A percentile compares a stretch with the other conserved stretches of the same genome.
phyloP scores from a whole-genome alignment of 1,140 invertebrate species.

The Musca vetustissima region DNA sequence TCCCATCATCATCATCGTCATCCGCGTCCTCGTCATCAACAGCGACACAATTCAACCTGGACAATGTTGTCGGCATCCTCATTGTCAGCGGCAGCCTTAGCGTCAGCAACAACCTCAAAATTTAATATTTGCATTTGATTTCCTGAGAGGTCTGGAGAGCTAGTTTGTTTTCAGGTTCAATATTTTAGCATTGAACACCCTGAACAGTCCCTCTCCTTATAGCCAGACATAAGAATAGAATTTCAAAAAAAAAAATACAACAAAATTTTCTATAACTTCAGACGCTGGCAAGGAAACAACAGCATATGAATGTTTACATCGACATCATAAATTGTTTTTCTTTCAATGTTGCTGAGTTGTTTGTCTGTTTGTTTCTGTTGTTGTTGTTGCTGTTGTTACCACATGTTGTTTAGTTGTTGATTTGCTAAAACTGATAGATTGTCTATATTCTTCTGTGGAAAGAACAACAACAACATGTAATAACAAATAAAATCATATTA shows the following conservation, averaged over 20 bases:
- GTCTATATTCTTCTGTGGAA: constrained; percentile 19
- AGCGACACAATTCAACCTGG: too few relatives aligned
- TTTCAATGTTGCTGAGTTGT: too few relatives aligned
- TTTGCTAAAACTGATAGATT: constrained; percentile 24
- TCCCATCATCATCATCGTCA: constrained; percentile 27
- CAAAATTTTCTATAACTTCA: background rate
- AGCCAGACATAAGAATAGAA: background rate
- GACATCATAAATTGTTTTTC: constrained; percentile 22
- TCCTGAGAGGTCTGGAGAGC: background rate
- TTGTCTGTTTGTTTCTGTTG: background rate
- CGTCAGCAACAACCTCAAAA: background rate
- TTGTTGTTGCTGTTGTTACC: constrained; percentile 20
- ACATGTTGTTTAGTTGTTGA: constrained; percentile 22
- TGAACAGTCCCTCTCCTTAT: too few relatives aligned
- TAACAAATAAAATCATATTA: constrained; percentile 3
- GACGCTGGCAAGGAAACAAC: background rate
- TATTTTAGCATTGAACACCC: background rate
- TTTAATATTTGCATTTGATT: background rate
- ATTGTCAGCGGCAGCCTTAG: constrained; percentile 32
- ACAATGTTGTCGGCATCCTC: constrained; percentile 23
- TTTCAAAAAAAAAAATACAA: background rate
- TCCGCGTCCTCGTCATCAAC: background rate
- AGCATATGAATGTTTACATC: constrained; percentile 17
- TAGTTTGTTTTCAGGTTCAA: constrained; percentile 16
- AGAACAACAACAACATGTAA: background rate